Evolutionary conservation across 2,888 invertebrate genomes (phyloP), one percentile per base, ranked within the genome.

Genomic region (Homarus gammarus): DNA sequence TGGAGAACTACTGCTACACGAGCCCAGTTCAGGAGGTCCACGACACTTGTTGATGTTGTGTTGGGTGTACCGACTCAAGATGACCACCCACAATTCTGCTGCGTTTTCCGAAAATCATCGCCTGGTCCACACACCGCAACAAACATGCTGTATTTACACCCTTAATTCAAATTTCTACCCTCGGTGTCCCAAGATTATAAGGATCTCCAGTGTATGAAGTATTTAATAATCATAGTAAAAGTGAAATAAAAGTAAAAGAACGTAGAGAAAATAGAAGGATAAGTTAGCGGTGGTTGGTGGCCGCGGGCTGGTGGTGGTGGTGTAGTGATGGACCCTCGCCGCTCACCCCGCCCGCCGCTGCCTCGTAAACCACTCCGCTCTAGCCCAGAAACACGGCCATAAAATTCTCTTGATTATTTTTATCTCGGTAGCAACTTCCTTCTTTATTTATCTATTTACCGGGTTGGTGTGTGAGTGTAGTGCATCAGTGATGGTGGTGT

Each of bases 341-440:
- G 78, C n/a, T 27, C 31, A 0, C 78, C 15, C 79, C 49, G 49
- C 70, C 78, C 64, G 78, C 79, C 79, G 56, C 86, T 22, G 33
- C n/a, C 79, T 70, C 78, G 38, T 79, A 78, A 79, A 70, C 70
- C 31, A 38, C 70, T 70, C 85, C 33, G 70, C 78, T 33, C 36
- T 27, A 44, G 56, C 10, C 44, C 64, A 38, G 64, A 36, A 68
- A 61, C 68, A 77, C 44, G 77, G n/a, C 36, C 85, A 44, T 85
- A 85, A 85, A 85, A 75, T 22, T 68, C 75, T 40, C 68, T 18
- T 68, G 86, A 78, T 86, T 77, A 86, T 77, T 86, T 86, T 49
- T 70, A 77, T 86, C 70, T 38, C 49, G 10, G 31, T n/a, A n/a
- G 49, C 31, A 12, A n/a, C 31, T n/a, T 70, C 72, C 79, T 36